Conservation (phyloP, 2,113 vertebrate species). For the Ictalurus furcatus region DNA sequence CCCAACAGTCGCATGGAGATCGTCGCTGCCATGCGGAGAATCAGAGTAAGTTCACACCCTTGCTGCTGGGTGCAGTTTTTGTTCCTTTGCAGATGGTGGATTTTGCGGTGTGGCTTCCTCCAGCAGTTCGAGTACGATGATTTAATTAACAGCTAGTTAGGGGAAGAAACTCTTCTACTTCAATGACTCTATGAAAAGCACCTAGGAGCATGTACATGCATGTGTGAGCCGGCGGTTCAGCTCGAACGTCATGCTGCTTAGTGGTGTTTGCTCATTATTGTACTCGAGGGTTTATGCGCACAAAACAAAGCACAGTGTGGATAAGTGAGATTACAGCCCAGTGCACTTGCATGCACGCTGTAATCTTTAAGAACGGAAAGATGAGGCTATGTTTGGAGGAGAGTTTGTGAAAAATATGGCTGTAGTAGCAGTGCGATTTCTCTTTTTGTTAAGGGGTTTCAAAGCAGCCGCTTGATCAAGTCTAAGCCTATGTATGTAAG, state of each 20-base stretch:
- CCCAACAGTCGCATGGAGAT: conserved; percentile 94
- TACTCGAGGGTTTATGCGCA: not conserved
- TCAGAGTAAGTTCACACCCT: conserved; percentile 78
- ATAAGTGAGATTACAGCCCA: not conserved
- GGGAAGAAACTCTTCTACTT: not conserved
- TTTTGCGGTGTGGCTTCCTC: not conserved
- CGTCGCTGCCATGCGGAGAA: conserved; percentile 89
- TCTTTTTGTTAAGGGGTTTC: not conserved
- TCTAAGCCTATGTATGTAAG: not conserved
- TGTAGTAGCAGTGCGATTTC: not conserved
- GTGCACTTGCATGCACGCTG: not conserved
- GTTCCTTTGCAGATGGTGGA: not conserved
- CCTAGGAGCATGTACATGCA: not conserved
- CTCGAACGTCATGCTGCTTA: not conserved
- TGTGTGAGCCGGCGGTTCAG: not conserved
- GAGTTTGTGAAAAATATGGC: not conserved
- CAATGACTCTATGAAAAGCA: not conserved
- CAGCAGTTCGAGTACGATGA: not conserved
- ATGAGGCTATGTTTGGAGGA: not conserved
- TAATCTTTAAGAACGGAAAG: not conserved
- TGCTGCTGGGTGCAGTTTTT: not conserved
- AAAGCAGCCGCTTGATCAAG: not conserved
- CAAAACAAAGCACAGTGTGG: not conserved
- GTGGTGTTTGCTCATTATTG: not conserved
- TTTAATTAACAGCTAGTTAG: not conserved